Base-by-base conservation (phyloP, 2,797 vertebrate species). In the Cryptoblepharus egeriae region DNA sequence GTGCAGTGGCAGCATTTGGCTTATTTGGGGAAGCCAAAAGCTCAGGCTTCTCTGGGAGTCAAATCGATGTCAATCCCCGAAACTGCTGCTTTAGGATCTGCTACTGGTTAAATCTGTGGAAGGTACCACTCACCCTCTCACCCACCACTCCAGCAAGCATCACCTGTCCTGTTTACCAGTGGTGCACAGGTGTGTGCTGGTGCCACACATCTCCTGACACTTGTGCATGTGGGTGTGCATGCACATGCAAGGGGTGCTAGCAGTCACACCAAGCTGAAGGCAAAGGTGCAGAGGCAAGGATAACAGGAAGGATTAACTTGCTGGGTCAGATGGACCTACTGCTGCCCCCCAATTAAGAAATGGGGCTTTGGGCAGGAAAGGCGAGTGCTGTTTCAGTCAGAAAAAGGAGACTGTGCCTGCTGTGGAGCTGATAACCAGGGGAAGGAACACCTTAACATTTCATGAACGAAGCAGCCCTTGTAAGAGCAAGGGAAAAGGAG, bases 1-100 rank as follows among this genome's bases (percentile, higher is more conserved):
- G 0, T 16, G 68, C 63, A 18, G 24, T 49, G 69, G 4, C 76
- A 76, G 82, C 58, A 18, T 64, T 72, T 78, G 64, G 77, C 81
- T 85, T 58, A 32, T 11, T 8, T 7, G 6, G n/a, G 67, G 75
- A 58, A 24, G 9, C 15, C 26, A 26, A 0, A 79, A 73, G 73
- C 28, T 81, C 78, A 72, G 87, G 88, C 90, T 90, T 82, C 10
- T 13, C 11, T n/a, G 78, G 75, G 88, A 70, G 45, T 73, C 71
- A 70, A 86, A 79, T 55, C 84, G 84, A 65, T 60, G 68, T n/a
- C 2, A 39, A 77, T 67, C 82, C 32, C 75, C 39, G 49, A 63
- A 60, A 71, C 83, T 77, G n/a, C 74, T 13, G n/a, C 74, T 13
- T 39, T 0, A 30, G 37, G n/a, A 1, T 28, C 30, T 20, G 64